Base-by-base conservation (phyloP, 2,888 invertebrate genomes). In the Aleiodes alternator region DNA sequence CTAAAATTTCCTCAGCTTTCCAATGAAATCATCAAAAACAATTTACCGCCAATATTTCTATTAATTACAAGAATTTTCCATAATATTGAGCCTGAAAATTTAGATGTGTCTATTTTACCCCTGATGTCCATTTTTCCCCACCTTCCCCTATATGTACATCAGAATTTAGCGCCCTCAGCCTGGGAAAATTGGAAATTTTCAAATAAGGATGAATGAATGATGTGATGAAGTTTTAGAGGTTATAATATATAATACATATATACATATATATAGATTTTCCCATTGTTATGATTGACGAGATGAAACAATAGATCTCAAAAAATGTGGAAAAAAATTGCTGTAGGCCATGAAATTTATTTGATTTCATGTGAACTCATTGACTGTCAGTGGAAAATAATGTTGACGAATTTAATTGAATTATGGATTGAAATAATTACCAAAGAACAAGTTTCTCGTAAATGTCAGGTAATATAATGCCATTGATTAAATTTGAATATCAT, bases 331-430 rank as follows among this genome's bases (percentile, higher is more conserved):
- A 38, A 69, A 34, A 72, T 76, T 55, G 59, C 57, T 48, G 12
- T 34, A 50, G 38, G n/a, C 16, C 50, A 55, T 51, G 16, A 64
- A n/a, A 9, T 48, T 56, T 70, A 53, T 29, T 34, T 23, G 9
- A 48, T 73, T 43, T 68, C 73, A 14, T 50, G 57, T 69, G 16
- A 14, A 11, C 50, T 68, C 0, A 31, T 56, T 43, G 68, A 43
- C 1, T 31, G 50, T 14, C 34, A 12, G n/a, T 73, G 73, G 73
- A 75, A 75, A 12, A 75, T 75, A 68, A n/a, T 64, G 48, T 68
- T 73, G 50, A 73, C 73, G 2, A 73, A 73, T 57, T 34, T 73
- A 14, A 31, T 57, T 66, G 73, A 73, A 31, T 57, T 73, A 7
- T 73, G 66, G 56, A 16, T 48, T 50, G 68, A 73, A 31, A 68